These are phyloP conservation scores for Saccostrea glomerata DNA, from an alignment of 1,140 invertebrate genomes.

Conservation along the genomic window DNA sequence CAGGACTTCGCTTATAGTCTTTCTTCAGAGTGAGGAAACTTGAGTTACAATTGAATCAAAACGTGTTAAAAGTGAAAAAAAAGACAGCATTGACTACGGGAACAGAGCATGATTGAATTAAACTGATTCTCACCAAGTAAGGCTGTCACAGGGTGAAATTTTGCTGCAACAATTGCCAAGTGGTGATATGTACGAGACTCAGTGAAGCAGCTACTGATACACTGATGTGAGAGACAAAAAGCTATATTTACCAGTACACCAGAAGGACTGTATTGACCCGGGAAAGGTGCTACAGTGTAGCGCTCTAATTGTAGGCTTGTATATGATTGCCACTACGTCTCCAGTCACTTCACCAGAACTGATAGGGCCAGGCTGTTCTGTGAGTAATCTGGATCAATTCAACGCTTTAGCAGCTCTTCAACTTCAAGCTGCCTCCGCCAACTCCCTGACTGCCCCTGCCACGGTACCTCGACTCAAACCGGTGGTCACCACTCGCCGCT, in stretches of 20 bases:
- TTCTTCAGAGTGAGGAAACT: slow-evolving; percentile 28
- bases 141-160: slow-evolving; percentile 13
- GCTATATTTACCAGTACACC: slow-evolving; percentile 26
- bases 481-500: slow-evolving; percentile 54
- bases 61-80: slow-evolving; percentile 26
- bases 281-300: slow-evolving; percentile 32
- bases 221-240: slow-evolving; percentile 33
- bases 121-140: slow-evolving; percentile 12
- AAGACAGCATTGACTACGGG: slow-evolving; percentile 3
- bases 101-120: slow-evolving; percentile 27
- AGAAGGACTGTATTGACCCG: slow-evolving; percentile 32
- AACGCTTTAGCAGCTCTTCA: slow-evolving; percentile 57
- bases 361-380: slow-evolving; percentile 38
- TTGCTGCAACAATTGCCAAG: slow-evolving; percentile 26
- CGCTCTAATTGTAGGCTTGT: slow-evolving; percentile 35
- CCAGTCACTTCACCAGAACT: slow-evolving; percentile 44
- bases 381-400: slow-evolving; percentile 58
- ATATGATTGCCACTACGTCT: slow-evolving; percentile 33
- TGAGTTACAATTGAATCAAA: slow-evolving; percentile 24
- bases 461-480: slow-evolving; percentile 56
- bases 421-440: slow-evolving; percentile 56
- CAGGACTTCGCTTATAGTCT: slow-evolving; percentile 16
- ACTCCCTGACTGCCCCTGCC: slow-evolving; percentile 59
- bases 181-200: slow-evolving; percentile 4
- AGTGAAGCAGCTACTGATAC: slow-evolving; percentile 27